phyloP scores from a whole-genome alignment of 2,888 invertebrate species.

The Orchestes rusci region DNA sequence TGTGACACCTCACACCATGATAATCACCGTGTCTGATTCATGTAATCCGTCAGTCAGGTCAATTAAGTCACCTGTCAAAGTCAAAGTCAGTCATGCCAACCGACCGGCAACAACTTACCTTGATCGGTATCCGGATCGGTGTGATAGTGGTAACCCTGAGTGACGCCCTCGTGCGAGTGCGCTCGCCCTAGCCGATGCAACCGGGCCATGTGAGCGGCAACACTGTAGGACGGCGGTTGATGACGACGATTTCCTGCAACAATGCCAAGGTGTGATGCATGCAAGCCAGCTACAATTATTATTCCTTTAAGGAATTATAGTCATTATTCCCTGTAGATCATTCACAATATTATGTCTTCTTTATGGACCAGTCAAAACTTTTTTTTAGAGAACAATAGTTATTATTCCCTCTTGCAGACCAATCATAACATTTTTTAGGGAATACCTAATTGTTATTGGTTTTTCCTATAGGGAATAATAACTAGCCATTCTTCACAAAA shows the following conservation, averaged over 20 bases:
- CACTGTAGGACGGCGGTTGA: conserved; percentile 76
- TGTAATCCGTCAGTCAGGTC: conserved; percentile 30
- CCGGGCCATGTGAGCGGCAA: conserved; percentile 81
- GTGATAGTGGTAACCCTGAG: conserved; percentile 66
- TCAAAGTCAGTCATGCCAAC: not conserved
- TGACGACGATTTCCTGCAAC: conserved; percentile 44
- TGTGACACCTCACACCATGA: conserved; percentile 39
- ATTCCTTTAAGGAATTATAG: too few relatives aligned
- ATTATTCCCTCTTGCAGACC: too few relatives aligned
- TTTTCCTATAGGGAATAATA: too few relatives aligned
- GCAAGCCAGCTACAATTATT: too few relatives aligned
- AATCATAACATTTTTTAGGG: too few relatives aligned
- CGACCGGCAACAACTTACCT: conserved; percentile 31
- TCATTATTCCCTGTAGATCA: too few relatives aligned
- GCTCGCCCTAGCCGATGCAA: conserved; percentile 74
- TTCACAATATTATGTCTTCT: too few relatives aligned
- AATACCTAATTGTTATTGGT: too few relatives aligned
- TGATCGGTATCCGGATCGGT: conserved; percentile 46
- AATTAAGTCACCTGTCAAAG: conserved; percentile 5
- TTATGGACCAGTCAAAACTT: too few relatives aligned
- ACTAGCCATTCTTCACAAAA: too few relatives aligned
- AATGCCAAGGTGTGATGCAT: too few relatives aligned
- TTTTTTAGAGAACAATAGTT: too few relatives aligned
- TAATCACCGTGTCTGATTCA: conserved; percentile 40
- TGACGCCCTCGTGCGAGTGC: conserved; percentile 81